phyloP scores from a whole-genome alignment of 2,888 invertebrate genomes.

The Sepiola atlantica region DNA sequence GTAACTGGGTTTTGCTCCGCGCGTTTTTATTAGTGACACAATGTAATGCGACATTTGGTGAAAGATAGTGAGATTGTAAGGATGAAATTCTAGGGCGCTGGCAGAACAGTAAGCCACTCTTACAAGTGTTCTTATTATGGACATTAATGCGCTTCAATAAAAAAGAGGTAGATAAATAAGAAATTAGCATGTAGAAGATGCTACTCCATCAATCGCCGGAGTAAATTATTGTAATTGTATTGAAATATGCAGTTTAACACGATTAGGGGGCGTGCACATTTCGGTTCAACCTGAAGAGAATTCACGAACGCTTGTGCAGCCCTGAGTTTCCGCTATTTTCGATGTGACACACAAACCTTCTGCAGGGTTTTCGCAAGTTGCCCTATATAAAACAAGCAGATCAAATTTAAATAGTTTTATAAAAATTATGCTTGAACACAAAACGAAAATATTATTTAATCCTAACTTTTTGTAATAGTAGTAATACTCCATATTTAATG shows the following conservation, averaged over 20 bases:
- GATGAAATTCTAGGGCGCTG: background rate
- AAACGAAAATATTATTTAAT: too few species aligned
- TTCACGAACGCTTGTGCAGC: background rate
- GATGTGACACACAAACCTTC: too few species aligned
- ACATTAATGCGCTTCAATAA: background rate
- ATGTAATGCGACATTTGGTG: background rate
- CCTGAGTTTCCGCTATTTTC: too few species aligned
- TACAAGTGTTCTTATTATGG: background rate
- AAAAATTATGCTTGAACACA: too few species aligned
- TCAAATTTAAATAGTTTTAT: too few species aligned
- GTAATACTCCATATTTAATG: too few species aligned
- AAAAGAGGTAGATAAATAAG: too few species aligned
- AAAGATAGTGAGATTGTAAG: background rate
- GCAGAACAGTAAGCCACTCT: background rate
- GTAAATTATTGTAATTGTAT: background rate
- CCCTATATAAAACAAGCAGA: too few species aligned
- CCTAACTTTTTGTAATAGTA: too few species aligned
- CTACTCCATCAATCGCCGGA: background rate
- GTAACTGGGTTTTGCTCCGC: background rate
- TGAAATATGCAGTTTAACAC: background rate
- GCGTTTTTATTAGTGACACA: background rate
- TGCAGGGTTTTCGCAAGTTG: too few species aligned
- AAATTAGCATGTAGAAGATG: background rate
- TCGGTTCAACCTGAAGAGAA: background rate
- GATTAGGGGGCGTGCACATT: background rate